These are phyloP conservation scores for Todiramphus saurophagus DNA, from an alignment of 2,113 vertebrate genomes.

Conservation along the genomic window DNA sequence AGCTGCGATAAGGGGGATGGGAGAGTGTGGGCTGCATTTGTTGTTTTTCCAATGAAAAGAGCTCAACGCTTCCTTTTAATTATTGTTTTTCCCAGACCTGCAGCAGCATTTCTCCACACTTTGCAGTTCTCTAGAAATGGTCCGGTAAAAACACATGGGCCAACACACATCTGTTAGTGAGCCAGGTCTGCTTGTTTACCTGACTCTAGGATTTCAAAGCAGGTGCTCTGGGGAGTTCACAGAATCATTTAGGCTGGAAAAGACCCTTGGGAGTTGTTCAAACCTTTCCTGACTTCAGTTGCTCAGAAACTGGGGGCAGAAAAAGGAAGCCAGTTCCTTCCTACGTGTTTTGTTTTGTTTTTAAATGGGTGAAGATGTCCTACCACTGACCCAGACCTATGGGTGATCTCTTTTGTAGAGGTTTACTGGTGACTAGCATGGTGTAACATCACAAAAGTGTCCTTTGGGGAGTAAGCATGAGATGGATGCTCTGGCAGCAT, in stretches of 20 bases:
- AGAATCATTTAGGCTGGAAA: no score
- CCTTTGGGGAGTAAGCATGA: not conserved
- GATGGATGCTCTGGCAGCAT: not conserved
- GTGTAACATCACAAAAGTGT: not conserved
- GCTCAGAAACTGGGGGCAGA: not conserved
- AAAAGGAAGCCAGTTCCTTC: not conserved
- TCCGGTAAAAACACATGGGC: not conserved
- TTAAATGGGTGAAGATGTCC: not conserved
- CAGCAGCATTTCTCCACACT: not conserved
- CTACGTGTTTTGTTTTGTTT: not conserved
- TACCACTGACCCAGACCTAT: not conserved
- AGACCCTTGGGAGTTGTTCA: not conserved
- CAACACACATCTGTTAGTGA: not conserved
- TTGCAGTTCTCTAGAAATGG: constrained; percentile 11
- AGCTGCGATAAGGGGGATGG: constrained; percentile 5
- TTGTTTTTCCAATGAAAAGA: constrained; percentile 43
- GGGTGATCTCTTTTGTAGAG: not conserved
- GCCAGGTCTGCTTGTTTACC: not conserved
- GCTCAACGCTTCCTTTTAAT: constrained; percentile 35
- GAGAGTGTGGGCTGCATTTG: not conserved
- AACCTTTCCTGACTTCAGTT: not conserved
- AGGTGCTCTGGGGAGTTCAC: not conserved
- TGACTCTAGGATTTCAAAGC: not conserved
- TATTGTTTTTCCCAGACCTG: not conserved
- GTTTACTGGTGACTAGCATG: not conserved